Base-by-base conservation (phyloP, 2,797 vertebrate species). In the Sebastes trivittatus region DNA sequence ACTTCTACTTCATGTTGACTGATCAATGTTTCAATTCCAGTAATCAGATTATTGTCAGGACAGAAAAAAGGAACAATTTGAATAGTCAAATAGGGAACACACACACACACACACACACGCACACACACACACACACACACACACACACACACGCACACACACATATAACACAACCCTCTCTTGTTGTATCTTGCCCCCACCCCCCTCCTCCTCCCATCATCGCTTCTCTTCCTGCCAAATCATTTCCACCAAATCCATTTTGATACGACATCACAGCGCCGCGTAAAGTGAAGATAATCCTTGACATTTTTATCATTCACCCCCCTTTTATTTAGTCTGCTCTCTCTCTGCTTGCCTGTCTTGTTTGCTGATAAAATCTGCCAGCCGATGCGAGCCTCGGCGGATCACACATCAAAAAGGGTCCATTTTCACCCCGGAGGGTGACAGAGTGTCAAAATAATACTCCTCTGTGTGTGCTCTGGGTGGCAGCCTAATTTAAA, bases 371-470 rank as follows among this genome's bases (percentile, higher is more conserved):
- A 95, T 93, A 93, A 90, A 75, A 96, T 95, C 95, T 96, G 90
- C 78, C 94, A 92, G 91, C 92, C 82, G 62, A 81, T 92, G 89
- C 66, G 7, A 64, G 91, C 92, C 92, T 75, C 77, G 90, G 92
- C 73, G 90, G 93, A 94, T 95, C 90, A 34, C 88, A 95, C 95
- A 96, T 96, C 95, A 96, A 95, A 95, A 96, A 93, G 91, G 91
- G 14, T 1, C 67, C 79, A 46, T 77, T 88, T 72, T 68, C 55
- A 8, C 69, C 87, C 89, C 92, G 30, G 73, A 82, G 91, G 94
- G 88, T 81, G 92, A 86, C 56, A 30, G 71, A 84, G 87, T 94
- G 96, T 96, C 95, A 95, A 86, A 94, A 95, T 87, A 87, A 91
- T 83, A 94, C 81, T 88, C 78, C 89, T 95, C 92, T 93, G 87